Percentiles rank a stretch among this genome's conserved stretches.
phyloP scores from a whole-genome alignment of 2,113 vertebrate genomes.

The Daubentonia madagascariensis region DNA sequence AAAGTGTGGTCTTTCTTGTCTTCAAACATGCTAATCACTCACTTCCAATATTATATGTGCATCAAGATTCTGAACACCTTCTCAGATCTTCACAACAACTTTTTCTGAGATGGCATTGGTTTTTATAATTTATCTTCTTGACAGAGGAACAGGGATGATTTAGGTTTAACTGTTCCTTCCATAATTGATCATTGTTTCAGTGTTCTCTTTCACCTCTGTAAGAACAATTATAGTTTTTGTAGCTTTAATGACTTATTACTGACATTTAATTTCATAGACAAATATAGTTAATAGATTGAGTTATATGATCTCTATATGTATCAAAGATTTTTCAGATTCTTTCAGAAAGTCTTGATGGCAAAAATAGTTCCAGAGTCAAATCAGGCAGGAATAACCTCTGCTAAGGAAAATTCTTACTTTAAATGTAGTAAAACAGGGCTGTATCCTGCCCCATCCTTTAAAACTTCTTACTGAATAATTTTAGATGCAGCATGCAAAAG shows the following conservation, averaged over 20 bases:
- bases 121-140: conserved; percentile 39
- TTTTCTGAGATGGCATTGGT: not conserved
- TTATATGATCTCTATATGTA: not conserved
- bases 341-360: not conserved
- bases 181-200: not conserved
- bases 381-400: not conserved
- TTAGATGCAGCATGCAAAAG: not conserved
- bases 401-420: not conserved
- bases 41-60: not conserved
- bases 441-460: not conserved
- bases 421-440: not conserved
- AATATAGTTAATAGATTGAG: not conserved
- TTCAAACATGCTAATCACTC: not conserved
- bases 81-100: not conserved
- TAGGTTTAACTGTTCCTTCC: not conserved
- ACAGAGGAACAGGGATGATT: not conserved
- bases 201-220: not conserved
- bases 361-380: conserved; percentile 8
- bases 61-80: conserved; percentile 15
- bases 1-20: not conserved
- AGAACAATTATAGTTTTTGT: not conserved
- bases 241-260: not conserved
- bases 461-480: not conserved
- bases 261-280: not conserved
- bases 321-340: not conserved